Evolutionary conservation across 2,888 invertebrate species (phyloP), one percentile per base, ranked within the genome.

Genomic region (Apeira syringaria): DNA sequence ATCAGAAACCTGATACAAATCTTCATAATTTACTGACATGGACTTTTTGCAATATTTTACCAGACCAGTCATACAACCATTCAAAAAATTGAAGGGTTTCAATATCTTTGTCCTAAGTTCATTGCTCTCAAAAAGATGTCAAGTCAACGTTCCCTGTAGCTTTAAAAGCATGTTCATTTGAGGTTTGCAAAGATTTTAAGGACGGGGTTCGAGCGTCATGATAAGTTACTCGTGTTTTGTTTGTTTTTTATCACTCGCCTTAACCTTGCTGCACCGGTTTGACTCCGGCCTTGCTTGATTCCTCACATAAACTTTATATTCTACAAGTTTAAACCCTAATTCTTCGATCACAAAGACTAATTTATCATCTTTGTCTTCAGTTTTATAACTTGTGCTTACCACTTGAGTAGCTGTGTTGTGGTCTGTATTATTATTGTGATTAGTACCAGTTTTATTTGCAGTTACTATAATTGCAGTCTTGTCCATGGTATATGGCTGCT

Each of bases 211-310:
- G 56, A 50, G 55, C 51, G 49, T 50, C 48, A 60, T 56, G 56
- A 60, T 64, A 59, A 61, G 48, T 63, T 53, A 61, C 53, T 64
- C 59, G 51, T 56, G 59, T 62, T 46, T 64, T 68, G 65, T 67
- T 66, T 69, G 68, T 72, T 74, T 77, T 46, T 78, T 75, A 72
- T 77, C 68, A 59, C 53, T 73, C 56, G 64, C 79, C 75, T 73
- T 79, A 80, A 79, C 80, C 80, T 81, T 81, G 80, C 58, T 46
- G 48, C 56, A 64, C 61, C 65, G 71, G 68, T 71, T 72, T 54
- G 59, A 51, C 55, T 56, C 55, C 59, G 77, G 70, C 78, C 80
- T 80, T 74, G 77, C 56, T 54, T 43, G 37, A 29, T 22, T 38
- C 13, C 30, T 35, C 31, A 27, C 27, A 39, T 35, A 30, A 40